These are phyloP conservation scores for Zosterops lateralis DNA, from an alignment of 2,113 vertebrate genomes.

Conservation along the genomic window DNA sequence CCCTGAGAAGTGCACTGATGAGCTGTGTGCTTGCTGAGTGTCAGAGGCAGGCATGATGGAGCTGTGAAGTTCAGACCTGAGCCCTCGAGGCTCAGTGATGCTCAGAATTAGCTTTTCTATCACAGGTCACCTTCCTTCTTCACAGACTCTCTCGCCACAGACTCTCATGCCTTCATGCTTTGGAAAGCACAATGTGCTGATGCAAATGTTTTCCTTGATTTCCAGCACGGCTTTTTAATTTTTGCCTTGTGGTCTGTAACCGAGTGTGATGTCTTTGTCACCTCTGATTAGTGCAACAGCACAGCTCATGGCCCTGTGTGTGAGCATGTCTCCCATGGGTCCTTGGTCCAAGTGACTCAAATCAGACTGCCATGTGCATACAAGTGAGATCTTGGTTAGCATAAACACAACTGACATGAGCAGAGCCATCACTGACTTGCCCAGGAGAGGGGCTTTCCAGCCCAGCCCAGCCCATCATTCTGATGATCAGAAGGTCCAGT, in stretches of 20 bases:
- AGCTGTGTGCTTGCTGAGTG: neutral
- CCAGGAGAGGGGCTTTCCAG: neutral
- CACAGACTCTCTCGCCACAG: neutral
- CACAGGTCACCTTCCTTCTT: constrained; percentile 14
- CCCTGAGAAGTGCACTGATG: accelerated
- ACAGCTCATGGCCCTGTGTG: neutral
- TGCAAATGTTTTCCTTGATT: neutral
- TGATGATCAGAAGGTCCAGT: neutral
- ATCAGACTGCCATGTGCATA: neutral
- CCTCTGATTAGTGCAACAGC: neutral
- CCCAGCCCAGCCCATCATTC: neutral
- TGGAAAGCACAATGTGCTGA: neutral
- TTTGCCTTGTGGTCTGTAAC: constrained; percentile 20
- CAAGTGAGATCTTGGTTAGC: neutral
- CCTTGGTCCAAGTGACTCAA: neutral
- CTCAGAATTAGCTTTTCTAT: constrained; percentile 1
- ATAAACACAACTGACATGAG: neutral
- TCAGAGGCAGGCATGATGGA: neutral
- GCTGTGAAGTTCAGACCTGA: neutral
- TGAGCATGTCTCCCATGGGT: neutral
- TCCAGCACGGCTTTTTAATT: neutral
- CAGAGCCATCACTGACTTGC: neutral
- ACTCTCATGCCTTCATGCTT: neutral
- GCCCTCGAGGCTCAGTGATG: neutral
- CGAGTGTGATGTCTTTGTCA: constrained; percentile 30